phyloP scores from a whole-genome alignment of 2,888 invertebrate genomes.

The Dorcus hopei region DNA sequence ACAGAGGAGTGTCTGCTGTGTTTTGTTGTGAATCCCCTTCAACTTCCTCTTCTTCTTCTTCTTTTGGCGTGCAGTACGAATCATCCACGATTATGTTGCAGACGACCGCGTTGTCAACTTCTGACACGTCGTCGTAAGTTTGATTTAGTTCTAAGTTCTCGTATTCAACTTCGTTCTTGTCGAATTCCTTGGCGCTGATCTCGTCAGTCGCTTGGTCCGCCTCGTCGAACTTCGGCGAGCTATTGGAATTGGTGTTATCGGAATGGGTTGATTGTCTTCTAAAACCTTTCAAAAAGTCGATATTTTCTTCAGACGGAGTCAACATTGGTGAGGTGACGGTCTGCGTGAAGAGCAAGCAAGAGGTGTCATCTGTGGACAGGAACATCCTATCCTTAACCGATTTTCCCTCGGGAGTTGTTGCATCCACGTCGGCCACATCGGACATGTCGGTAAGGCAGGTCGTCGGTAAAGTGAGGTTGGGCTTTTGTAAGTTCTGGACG shows the following conservation, averaged over 20 bases:
- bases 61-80: neutral
- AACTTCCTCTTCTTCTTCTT: constrained; percentile 11
- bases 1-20: neutral
- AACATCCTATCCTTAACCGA: constrained; percentile 47
- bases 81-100: too few species aligned
- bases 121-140: constrained; percentile 11
- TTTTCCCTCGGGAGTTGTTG: constrained; percentile 20
- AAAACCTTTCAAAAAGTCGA: constrained; percentile 49
- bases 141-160: constrained; percentile 26
- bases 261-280: constrained; percentile 33
- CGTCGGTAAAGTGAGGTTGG: constrained; percentile 26
- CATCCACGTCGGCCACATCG: constrained; percentile 16
- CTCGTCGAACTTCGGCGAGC: constrained; percentile 16
- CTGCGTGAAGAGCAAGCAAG: constrained; percentile 47
- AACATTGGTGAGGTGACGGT: constrained; percentile 50
- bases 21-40: constrained; percentile 15
- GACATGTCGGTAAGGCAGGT: constrained; percentile 24
- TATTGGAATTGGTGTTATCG: constrained; percentile 11
- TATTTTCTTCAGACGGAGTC: constrained; percentile 49
- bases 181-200: constrained; percentile 6
- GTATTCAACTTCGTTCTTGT: constrained; percentile 21
- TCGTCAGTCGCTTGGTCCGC: constrained; percentile 16
- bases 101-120: constrained; percentile 2
- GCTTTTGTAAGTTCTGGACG: constrained; percentile 17
- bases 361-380: constrained; percentile 43